Base-by-base conservation (phyloP, 2,888 invertebrate species). In the Rhimphoctona megacephalus region DNA sequence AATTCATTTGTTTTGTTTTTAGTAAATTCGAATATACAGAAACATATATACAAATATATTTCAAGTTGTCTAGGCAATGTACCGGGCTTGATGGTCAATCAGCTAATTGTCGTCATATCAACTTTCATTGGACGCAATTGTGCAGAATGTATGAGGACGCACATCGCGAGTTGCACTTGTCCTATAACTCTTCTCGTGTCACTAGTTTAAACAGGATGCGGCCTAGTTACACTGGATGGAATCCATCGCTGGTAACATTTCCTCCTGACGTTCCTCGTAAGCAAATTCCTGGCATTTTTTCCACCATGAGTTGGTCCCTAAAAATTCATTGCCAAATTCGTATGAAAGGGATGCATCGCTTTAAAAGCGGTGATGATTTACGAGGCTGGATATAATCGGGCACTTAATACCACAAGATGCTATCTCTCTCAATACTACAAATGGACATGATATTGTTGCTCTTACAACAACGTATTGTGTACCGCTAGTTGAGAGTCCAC, bases 41-140 rank as follows among this genome's bases (percentile, higher is more conserved):
- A 54, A 77, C 54, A 61, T 33, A 19, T 22, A 61, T 1, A 64
- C 6, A 46, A 25, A 43, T 49, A 43, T 33, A 43, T 70, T 25
- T 36, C n/a, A 25, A 54, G 67, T 80, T 61, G 25, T 61, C 70
- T 61, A 36, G 33, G 22, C 57, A 57, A n/a, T 52, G 69, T 77
- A 78, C 85, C 86, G 80, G 90, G 88, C 92, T 91, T 91, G 90
- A 88, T 90, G 91, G 88, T 89, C 91, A 93, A 92, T 91, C 90
- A 92, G 91, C 90, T 93, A 93, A 93, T 93, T 93, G 92, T 89
- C 91, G 87, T 89, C 90, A 87, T 93, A 93, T 93, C 93, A 92
- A 89, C 92, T 93, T 92, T 93, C 93, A 93, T 93, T 93, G 93
- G 91, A 89, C 89, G 84, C 92, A 93, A 93, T 93, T 93, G 93